Evolutionary conservation across 1,140 invertebrate genomes (phyloP).

Genomic region (Myzus persicae): DNA sequence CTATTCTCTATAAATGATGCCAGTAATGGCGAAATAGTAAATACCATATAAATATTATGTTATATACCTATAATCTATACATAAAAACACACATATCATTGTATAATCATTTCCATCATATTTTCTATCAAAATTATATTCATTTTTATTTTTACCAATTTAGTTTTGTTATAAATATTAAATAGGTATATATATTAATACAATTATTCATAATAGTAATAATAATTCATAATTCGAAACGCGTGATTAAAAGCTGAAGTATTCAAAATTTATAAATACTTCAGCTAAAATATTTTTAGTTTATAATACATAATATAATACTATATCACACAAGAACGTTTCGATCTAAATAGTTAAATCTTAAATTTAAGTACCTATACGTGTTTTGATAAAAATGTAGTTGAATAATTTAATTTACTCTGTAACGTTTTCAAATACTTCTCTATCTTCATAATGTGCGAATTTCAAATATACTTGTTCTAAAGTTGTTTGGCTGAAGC

Average conservation of each 20-base stretch:
- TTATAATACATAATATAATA: background rate
- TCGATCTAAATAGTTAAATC: background rate
- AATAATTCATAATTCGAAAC: background rate
- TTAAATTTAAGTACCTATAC: background rate
- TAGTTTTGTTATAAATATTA: too few relatives aligned
- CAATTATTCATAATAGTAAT: background rate
- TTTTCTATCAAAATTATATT: too few relatives aligned
- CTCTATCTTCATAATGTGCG: conserved; percentile 68
- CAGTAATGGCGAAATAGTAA: too few relatives aligned
- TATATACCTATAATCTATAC: too few relatives aligned
- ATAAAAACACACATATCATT: too few relatives aligned
- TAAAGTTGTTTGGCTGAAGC: conserved; percentile 84
- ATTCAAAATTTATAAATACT: background rate
- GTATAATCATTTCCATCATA: too few relatives aligned
- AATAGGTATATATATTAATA: too few relatives aligned
- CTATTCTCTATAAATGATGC: too few relatives aligned
- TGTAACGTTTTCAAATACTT: background rate
- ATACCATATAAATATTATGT: background rate
- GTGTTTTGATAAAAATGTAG: background rate
- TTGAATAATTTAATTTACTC: background rate
- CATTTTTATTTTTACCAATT: too few relatives aligned
- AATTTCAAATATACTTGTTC: conserved; percentile 89
- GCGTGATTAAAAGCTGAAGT: background rate
- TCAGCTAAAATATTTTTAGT: background rate
- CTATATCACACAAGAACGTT: background rate